Evolutionary conservation across 2,888 invertebrate genomes (phyloP), one percentile per base, ranked within the genome.

Genomic region (Eupithecia abbreviata): DNA sequence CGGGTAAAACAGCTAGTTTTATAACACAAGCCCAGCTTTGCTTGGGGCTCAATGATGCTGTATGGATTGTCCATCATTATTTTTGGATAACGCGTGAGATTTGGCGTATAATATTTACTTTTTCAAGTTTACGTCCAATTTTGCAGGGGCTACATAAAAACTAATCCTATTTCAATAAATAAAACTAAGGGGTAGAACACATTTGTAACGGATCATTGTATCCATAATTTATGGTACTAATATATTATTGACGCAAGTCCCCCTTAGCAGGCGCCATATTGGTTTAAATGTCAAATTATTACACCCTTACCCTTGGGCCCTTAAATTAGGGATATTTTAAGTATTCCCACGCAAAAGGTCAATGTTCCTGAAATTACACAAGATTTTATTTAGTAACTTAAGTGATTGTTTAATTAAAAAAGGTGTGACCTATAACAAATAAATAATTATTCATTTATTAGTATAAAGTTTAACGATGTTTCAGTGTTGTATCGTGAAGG

Each of bases 281-380:
- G 67, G 80, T 80, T 77, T 62, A 67, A 77, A 77, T 74, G 74
- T 77, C 77, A 77, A 78, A 72, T 78, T 41, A 71, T 76, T 55
- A n/a, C 78, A 75, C 75, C 78, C 80, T 66, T 66, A 71, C 71
- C 70, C 72, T 80, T 71, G 73, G 78, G 75, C 74, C 74, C 74
- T 72, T 67, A 78, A 81, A 81, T 81, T 81, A 79, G 79, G 71
- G 71, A 58, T 70, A 77, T n/a, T 65, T 65, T 30, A 30, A 62
- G 62, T 66, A 66, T 81, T 81, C 79, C 75, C 79, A 81, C 81
- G 81, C 72, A 68, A 74, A 71, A 71, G 51, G 71, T 72, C 71
- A 62, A 30, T 12, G 13, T 75, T 13, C 65, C 12, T 30, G 13
- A 41, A 65, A 0, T 15, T 42, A 66, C 13, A 30, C 12, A 12